Conservation (phyloP, 2,888 invertebrate species). For the Drosophila yooni region DNA sequence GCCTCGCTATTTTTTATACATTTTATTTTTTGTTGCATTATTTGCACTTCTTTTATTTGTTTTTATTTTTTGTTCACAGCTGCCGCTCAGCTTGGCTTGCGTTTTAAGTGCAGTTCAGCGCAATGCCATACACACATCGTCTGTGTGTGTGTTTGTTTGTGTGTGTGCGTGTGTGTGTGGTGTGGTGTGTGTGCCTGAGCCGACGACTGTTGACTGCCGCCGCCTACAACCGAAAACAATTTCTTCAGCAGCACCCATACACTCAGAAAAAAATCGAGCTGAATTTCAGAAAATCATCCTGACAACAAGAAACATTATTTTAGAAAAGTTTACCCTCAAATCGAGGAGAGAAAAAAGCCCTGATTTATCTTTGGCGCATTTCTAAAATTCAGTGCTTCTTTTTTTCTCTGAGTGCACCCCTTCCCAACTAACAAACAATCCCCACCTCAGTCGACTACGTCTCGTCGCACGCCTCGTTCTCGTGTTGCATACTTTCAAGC, state of each 20-base stretch:
- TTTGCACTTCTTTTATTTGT: conserved; percentile 38
- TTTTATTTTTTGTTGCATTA: conserved; percentile 9
- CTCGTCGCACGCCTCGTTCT: conserved; percentile 29
- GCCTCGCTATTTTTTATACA: conserved; percentile 30
- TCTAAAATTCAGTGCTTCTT: background rate
- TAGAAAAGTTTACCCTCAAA: too few species aligned
- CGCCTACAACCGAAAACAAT: conserved; percentile 15
- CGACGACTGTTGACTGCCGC: conserved; percentile 49
- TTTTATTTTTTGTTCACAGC: conserved; percentile 35
- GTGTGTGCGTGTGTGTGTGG: conserved; percentile 11
- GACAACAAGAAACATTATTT: too few species aligned
- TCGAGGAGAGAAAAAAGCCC: background rate
- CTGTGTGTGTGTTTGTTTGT: conserved; percentile 5
- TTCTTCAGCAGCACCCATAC: background rate
- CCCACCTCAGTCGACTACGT: background rate
- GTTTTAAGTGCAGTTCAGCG: conserved; percentile 72
- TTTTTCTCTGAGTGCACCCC: background rate
- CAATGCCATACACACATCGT: conserved; percentile 44
- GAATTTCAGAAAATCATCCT: too few species aligned
- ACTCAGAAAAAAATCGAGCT: background rate
- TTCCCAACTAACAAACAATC: background rate
- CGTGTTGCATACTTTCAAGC: conserved; percentile 72
- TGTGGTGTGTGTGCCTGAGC: conserved; percentile 39
- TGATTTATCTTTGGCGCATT: too few species aligned
- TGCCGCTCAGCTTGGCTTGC: conserved; percentile 53